Evolutionary conservation across 2,113 vertebrate genomes (phyloP).

Genomic region (Aegypius monachus): DNA sequence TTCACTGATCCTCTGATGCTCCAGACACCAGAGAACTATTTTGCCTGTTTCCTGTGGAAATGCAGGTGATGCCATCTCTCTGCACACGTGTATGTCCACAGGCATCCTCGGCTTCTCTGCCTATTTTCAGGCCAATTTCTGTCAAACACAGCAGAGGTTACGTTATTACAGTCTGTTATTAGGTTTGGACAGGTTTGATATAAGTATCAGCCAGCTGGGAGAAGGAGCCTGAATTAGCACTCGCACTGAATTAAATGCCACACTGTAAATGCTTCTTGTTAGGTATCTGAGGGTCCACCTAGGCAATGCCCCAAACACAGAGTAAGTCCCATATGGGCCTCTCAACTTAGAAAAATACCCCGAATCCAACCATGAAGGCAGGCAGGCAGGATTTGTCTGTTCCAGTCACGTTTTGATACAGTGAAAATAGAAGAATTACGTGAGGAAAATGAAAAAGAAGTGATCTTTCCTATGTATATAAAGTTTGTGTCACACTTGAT

Average conservation of each 20-base stretch:
- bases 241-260: neutral
- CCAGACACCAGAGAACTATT: accelerated
- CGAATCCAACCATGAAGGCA: accelerated
- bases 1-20: accelerated
- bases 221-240: neutral
- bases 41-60: accelerated
- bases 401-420: accelerated
- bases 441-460: neutral
- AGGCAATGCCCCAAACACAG: neutral
- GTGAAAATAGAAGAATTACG: neutral
- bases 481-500: neutral
- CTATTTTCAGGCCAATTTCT: neutral
- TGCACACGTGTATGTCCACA: accelerated
- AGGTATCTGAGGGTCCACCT: accelerated
- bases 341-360: neutral
- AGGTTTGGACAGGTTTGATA: neutral
- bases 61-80: neutral
- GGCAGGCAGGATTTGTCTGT: neutral
- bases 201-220: neutral
- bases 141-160: neutral
- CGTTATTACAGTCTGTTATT: accelerated
- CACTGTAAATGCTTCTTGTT: accelerated
- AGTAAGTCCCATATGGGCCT: accelerated
- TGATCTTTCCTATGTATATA: neutral
- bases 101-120: accelerated